Evolutionary conservation across 2,113 vertebrate species (phyloP).

Genomic region (Pollimyrus isidori): DNA sequence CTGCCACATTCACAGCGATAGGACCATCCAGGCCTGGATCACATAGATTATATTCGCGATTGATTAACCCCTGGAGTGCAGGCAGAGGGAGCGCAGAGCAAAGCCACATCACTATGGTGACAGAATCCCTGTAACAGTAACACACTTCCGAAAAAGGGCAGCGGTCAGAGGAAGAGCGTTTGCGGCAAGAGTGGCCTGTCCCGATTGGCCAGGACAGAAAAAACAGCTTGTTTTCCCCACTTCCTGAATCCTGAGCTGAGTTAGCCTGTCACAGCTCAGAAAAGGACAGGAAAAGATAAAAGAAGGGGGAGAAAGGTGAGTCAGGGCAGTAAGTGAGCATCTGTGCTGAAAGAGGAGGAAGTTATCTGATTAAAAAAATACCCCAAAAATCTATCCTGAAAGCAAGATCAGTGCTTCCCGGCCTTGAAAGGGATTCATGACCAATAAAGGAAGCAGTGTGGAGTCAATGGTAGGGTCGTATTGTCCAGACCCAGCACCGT

Average conservation of each 20-base stretch:
- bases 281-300: background rate
- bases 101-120: background rate
- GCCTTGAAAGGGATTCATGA: background rate
- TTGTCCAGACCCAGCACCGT: background rate
- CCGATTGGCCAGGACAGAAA: background rate
- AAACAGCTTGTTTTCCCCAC: background rate
- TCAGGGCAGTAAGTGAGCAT: background rate
- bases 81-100: background rate
- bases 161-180: constrained; percentile 3
- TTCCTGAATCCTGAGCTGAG: background rate
- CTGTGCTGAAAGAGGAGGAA: background rate
- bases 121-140: background rate
- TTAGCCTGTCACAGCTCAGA: background rate
- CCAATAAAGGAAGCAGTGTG: background rate
- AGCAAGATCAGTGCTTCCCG: background rate
- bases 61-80: background rate
- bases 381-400: background rate
- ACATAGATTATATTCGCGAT: background rate
- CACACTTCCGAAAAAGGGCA: background rate
- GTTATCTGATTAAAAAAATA: constrained; percentile 15
- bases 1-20: background rate
- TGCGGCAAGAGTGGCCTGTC: background rate
- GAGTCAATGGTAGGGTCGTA: background rate
- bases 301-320: background rate
- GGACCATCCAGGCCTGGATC: background rate